phyloP scores from a whole-genome alignment of 2,797 vertebrate genomes.

The Pteropus rufus region DNA sequence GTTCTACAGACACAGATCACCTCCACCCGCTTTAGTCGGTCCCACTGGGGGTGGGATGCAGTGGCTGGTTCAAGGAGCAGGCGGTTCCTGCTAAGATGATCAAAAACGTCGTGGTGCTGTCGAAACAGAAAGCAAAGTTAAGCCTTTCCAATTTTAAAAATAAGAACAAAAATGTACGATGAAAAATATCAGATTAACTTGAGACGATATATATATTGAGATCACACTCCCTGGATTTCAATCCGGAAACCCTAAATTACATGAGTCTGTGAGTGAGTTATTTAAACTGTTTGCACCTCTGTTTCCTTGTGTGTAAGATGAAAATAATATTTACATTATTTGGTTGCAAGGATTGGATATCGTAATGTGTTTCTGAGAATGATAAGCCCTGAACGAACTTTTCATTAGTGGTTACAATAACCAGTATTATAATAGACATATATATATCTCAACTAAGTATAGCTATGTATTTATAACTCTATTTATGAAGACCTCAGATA shows the following conservation, averaged over 20 bases:
- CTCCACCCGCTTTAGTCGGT: neutral
- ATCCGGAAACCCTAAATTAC: neutral
- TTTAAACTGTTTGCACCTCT: neutral
- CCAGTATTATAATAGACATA: neutral
- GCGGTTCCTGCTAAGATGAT: neutral
- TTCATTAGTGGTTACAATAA: neutral
- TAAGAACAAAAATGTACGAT: neutral
- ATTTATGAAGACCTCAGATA: neutral
- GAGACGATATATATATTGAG: accelerated
- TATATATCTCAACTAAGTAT: too few relatives aligned
- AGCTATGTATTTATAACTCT: neutral
- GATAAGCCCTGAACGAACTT: neutral
- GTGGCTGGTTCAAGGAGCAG: too few relatives aligned
- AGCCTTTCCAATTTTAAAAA: neutral
- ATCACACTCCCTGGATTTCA: neutral
- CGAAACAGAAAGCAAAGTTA: neutral
- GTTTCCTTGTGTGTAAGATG: neutral
- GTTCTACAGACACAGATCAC: too few relatives aligned
- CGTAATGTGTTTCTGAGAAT: neutral
- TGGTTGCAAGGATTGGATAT: too few relatives aligned
- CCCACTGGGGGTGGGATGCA: too few relatives aligned
- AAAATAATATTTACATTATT: neutral
- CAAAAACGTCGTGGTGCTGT: neutral
- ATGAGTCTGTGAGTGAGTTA: neutral
- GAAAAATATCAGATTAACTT: too few relatives aligned